A percentile compares a stretch with the other conserved stretches of the same genome.
Conservation (phyloP, 2,888 invertebrate species). For the Trilocha varians region DNA sequence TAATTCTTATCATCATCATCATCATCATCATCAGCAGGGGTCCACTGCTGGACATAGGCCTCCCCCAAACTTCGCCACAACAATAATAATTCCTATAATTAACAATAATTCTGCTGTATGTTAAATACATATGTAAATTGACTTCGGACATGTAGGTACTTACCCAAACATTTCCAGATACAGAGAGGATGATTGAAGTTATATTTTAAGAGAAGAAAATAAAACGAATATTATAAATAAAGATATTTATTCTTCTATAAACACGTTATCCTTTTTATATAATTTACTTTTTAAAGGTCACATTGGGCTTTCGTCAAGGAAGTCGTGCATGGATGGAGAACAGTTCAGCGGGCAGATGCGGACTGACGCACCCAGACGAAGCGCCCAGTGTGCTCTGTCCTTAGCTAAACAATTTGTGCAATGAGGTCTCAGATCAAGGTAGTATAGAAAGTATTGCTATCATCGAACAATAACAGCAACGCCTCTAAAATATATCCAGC, state of each 20-base stretch:
- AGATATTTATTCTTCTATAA: conserved; percentile 72
- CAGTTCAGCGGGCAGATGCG: conserved; percentile 46
- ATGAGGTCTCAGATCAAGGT: conserved; percentile 58
- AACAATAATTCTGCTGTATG: too few relatives aligned
- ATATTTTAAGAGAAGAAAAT: too few relatives aligned
- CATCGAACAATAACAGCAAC: not conserved
- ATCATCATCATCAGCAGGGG: too few relatives aligned
- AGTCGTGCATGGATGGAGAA: conserved; percentile 68
- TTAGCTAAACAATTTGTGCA: conserved; percentile 70
- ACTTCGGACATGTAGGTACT: too few relatives aligned
- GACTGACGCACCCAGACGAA: conserved; percentile 44
- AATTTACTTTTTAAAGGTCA: conserved; percentile 57
- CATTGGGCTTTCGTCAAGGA: conserved; percentile 68
- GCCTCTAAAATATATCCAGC: not conserved
- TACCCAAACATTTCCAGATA: too few relatives aligned
- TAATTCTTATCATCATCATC: too few relatives aligned
- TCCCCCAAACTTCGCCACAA: too few relatives aligned
- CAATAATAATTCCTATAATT: too few relatives aligned
- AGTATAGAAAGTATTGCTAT: not conserved
- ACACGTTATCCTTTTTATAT: conserved; percentile 62
- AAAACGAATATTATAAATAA: conserved; percentile 52
- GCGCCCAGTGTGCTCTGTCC: conserved; percentile 56
- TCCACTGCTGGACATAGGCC: too few relatives aligned
- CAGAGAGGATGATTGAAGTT: too few relatives aligned
- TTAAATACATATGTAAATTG: too few relatives aligned